Evolutionary conservation across 2,113 vertebrate genomes (phyloP).

Genomic region (Rhipidura dahli): DNA sequence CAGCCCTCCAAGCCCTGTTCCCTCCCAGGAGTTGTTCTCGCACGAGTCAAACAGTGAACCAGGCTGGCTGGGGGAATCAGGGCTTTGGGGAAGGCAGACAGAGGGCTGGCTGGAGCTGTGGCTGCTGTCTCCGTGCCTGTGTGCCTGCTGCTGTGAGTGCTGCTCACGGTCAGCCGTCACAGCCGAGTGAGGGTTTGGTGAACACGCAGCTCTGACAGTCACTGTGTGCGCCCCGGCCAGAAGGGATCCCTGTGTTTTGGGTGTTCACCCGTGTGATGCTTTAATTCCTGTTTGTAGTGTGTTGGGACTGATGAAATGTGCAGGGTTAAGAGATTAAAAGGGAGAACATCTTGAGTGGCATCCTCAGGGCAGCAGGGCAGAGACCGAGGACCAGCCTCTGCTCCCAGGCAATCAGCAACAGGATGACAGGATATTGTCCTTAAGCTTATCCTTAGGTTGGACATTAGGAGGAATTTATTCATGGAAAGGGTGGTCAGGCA

Average conservation of each 20-base stretch:
- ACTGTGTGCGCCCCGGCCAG: background rate
- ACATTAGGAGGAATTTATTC: background rate
- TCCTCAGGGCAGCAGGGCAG: background rate
- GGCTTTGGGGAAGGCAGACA: background rate
- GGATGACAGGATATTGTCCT: background rate
- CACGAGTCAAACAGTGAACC: no score
- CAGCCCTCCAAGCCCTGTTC: background rate
- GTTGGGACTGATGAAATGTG: background rate
- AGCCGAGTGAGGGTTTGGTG: background rate
- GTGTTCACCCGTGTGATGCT: background rate
- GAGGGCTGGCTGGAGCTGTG: background rate
- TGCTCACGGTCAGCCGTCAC: background rate
- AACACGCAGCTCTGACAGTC: background rate
- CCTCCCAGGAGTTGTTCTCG: background rate
- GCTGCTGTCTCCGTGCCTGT: background rate
- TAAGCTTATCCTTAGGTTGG: background rate
- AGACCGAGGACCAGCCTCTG: background rate
- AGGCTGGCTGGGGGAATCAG: background rate
- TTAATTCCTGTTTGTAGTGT: background rate
- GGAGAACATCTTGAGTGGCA: background rate
- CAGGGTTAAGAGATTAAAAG: background rate
- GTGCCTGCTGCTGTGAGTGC: background rate
- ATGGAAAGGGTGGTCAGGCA: rapidly evolving
- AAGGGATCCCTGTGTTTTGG: background rate
- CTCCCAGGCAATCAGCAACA: background rate